Evolutionary conservation across 1,140 invertebrate genomes (phyloP).

Genomic region (Drosophila nebulosa): DNA sequence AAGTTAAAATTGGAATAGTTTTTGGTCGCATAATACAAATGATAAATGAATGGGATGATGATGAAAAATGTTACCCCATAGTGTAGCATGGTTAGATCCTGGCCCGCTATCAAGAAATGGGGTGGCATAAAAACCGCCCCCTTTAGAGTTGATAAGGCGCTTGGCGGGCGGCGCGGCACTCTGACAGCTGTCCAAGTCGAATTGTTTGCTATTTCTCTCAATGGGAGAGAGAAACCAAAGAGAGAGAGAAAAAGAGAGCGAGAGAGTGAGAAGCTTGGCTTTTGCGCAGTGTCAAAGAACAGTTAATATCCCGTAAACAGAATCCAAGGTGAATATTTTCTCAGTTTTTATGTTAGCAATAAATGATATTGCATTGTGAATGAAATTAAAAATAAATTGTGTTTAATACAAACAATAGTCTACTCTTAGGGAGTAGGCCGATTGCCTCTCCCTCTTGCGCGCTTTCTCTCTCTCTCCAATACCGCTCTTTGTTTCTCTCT

Average conservation of each 20-base stretch:
- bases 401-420: too few relatives aligned
- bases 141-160: slow-evolving; percentile 40
- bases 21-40: too few relatives aligned
- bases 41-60: too few relatives aligned
- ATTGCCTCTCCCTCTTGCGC: not conserved
- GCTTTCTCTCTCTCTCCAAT: slow-evolving; percentile 11
- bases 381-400: too few relatives aligned
- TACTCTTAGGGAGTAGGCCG: not conserved
- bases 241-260: not conserved
- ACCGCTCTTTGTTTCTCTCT: slow-evolving; percentile 16
- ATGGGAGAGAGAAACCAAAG: not conserved
- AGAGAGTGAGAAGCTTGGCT: not conserved
- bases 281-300: slow-evolving; percentile 1
- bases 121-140: slow-evolving; percentile 53
- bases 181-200: slow-evolving; percentile 36
- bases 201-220: not conserved
- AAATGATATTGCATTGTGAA: not conserved
- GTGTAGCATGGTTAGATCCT: not conserved
- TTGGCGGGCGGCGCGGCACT: not conserved
- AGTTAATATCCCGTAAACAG: not conserved
- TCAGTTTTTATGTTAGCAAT: not conserved
- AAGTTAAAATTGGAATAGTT: too few relatives aligned
- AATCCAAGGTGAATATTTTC: not conserved
- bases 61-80: too few relatives aligned
- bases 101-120: slow-evolving; percentile 17